phyloP scores from a whole-genome alignment of 2,797 vertebrate species.

The Sebastes trivittatus region DNA sequence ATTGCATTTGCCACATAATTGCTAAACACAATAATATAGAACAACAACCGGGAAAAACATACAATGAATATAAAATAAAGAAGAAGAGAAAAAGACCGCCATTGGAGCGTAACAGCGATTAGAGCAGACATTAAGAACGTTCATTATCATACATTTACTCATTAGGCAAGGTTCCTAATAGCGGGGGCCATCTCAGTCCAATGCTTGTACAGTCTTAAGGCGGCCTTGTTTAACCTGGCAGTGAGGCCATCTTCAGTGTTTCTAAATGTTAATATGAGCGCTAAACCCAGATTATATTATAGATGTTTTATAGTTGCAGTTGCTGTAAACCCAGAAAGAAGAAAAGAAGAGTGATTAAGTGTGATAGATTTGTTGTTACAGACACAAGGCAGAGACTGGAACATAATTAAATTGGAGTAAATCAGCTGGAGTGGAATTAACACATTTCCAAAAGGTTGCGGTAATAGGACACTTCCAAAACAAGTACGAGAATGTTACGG shows the following conservation, averaged over 20 bases:
- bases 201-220: neutral
- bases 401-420: conserved; percentile 1
- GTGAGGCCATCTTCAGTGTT: neutral
- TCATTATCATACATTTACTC: conserved; percentile 3
- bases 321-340: neutral
- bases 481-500: neutral
- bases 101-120: neutral
- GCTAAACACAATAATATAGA: neutral
- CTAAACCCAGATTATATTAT: neutral
- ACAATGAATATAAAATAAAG: neutral
- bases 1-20: neutral
- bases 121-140: conserved; percentile 4
- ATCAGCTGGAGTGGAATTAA: conserved; percentile 3
- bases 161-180: neutral
- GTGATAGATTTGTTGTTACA: conserved; percentile 5
- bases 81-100: neutral
- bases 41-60: neutral
- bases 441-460: conserved; percentile 6
- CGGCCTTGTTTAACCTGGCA: neutral
- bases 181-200: neutral
- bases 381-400: neutral
- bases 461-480: neutral
- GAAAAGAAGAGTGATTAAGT: neutral
- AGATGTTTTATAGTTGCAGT: neutral
- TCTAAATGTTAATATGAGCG: neutral